These are phyloP conservation scores for Drosophila repletoides DNA, from an alignment of 1,140 invertebrate genomes.

Conservation along the genomic window DNA sequence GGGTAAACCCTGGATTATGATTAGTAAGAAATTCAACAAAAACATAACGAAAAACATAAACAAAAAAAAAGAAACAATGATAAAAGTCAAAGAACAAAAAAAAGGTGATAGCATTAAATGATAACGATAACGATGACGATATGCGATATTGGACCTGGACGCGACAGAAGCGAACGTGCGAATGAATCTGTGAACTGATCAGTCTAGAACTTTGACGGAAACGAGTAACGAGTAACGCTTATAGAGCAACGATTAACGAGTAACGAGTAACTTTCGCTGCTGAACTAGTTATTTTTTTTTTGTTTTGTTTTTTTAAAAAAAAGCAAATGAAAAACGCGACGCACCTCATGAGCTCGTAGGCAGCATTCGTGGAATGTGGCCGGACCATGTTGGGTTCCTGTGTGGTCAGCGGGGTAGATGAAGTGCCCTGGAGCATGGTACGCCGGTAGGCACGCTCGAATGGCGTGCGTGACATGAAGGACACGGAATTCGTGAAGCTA, in stretches of 20 bases:
- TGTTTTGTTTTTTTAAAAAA: conserved; percentile 7
- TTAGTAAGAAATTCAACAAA: conserved; percentile 48
- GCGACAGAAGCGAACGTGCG: conserved; percentile 39
- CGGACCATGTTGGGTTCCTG: conserved; percentile 57
- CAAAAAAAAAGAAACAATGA: conserved; percentile 25
- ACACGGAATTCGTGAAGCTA: conserved; percentile 24
- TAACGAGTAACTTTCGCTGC: conserved; percentile 7
- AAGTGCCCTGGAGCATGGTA: conserved; percentile 51
- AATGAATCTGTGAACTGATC: conserved; percentile 9
- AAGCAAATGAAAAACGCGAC: conserved; percentile 59
- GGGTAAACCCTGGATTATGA: conserved; percentile 18
- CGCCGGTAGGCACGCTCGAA: conserved; percentile 79
- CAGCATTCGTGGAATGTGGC: conserved; percentile 78
- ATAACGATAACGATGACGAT: conserved; percentile 36
- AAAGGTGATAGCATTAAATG: conserved; percentile 20
- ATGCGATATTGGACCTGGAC: conserved; percentile 29
- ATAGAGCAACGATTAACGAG: conserved; percentile 30
- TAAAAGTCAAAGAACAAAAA: conserved; percentile 28
- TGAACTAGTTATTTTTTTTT: conserved; percentile 3
- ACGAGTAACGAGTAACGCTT: conserved; percentile 23
- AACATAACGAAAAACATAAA: conserved; percentile 27
- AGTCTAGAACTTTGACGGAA: conserved; percentile 16
- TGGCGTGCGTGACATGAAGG: conserved; percentile 74
- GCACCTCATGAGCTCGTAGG: conserved; percentile 81
- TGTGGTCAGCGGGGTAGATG: conserved; percentile 47